A percentile compares a stretch with the other conserved stretches of the same genome.
These are phyloP conservation scores for Agelastica alni DNA, from an alignment of 2,888 invertebrate species.

Conservation along the genomic window DNA sequence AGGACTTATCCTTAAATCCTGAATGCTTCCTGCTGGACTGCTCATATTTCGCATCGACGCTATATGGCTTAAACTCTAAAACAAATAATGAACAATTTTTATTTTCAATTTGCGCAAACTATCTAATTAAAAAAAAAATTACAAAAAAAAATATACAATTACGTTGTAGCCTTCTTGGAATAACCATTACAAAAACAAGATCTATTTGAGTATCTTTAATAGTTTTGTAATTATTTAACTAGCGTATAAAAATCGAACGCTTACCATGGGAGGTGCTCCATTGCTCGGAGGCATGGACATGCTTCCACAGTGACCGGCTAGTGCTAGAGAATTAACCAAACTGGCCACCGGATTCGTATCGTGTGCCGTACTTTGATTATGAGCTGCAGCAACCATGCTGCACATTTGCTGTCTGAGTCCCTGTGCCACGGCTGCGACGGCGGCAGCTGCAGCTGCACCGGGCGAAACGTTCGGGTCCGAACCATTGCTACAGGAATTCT, in stretches of 20 bases:
- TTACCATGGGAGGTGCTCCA: constrained; percentile 51
- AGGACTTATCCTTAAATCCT: constrained; percentile 57
- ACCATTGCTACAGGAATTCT: constrained; percentile 61
- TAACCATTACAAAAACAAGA: no score
- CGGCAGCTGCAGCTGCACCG: constrained; percentile 78
- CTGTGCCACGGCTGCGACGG: constrained; percentile 84
- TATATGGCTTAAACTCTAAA: constrained; percentile 50
- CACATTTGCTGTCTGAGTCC: constrained; percentile 86
- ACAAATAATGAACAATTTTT: no score
- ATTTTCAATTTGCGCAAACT: no score
- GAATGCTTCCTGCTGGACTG: constrained; percentile 57
- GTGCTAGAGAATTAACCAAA: constrained; percentile 54
- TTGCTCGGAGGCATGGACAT: constrained; percentile 52
- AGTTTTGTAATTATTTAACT: no score
- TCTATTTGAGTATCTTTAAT: no score
- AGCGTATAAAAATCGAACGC: no score
- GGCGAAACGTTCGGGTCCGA: constrained; percentile 66
- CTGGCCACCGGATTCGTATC: constrained; percentile 55
- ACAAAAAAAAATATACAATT: no score
- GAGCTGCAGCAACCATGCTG: constrained; percentile 75
- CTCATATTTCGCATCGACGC: constrained; percentile 55
- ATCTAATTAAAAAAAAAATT: no score
- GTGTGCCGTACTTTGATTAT: constrained; percentile 61
- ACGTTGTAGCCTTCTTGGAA: no score
- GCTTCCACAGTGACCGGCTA: constrained; percentile 53